Percentiles rank a stretch among this genome's conserved stretches.
These are phyloP conservation scores for Buceros bicornis DNA, from an alignment of 2,797 vertebrate species.

Conservation along the genomic window DNA sequence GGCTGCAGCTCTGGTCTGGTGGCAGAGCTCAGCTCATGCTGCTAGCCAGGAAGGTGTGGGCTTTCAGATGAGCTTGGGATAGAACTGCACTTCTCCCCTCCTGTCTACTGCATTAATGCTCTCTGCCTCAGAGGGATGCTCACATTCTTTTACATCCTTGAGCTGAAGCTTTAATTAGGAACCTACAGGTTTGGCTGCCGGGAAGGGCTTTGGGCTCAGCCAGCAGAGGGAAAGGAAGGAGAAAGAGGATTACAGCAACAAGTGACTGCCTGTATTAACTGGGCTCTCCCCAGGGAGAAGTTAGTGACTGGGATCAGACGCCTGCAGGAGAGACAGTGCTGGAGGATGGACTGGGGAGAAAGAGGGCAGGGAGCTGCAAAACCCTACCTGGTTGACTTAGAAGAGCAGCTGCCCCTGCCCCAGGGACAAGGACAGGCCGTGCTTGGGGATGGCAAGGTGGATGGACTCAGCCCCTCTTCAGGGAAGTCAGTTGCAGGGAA, in stretches of 20 bases:
- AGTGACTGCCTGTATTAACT: not conserved
- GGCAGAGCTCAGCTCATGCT: not conserved
- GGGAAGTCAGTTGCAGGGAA: not conserved
- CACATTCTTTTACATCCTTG: constrained; percentile 24
- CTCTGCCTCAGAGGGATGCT: constrained; percentile 65
- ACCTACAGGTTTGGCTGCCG: not conserved
- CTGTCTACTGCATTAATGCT: constrained; percentile 29
- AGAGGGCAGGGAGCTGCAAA: not conserved
- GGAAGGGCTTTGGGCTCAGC: not conserved
- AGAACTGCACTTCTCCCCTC: not conserved
- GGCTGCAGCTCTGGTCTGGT: not conserved
- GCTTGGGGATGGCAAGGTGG: not conserved
- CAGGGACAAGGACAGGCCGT: not conserved
- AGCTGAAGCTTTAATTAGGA: constrained; percentile 5
- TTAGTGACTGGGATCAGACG: accelerated
- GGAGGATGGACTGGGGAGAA: not conserved
- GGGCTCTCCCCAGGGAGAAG: not conserved
- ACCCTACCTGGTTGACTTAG: not conserved
- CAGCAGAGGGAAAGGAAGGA: not conserved
- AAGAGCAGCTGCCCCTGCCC: not conserved
- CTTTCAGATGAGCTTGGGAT: not conserved
- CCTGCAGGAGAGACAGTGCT: not conserved
- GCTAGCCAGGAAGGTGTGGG: not conserved
- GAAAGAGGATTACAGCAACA: not conserved
- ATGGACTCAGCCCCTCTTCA: not conserved